These are phyloP conservation scores for Drosophila trichaetosa DNA, from an alignment of 2,888 invertebrate genomes.

Conservation along the genomic window DNA sequence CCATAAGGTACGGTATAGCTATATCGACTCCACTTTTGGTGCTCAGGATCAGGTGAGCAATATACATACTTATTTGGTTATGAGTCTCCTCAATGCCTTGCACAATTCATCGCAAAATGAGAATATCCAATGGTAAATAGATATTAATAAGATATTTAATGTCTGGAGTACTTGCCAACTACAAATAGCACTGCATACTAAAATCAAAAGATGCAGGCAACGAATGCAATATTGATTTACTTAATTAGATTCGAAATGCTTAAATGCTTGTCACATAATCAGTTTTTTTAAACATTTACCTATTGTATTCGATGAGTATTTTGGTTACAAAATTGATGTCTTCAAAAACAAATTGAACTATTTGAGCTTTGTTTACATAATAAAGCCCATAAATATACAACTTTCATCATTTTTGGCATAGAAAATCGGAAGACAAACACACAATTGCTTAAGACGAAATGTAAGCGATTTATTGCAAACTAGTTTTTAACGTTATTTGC, in stretches of 20 bases:
- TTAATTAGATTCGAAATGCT: background rate
- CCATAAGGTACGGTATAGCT: background rate
- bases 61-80: background rate
- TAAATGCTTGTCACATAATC: background rate
- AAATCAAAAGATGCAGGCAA: background rate
- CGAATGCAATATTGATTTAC: background rate
- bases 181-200: background rate
- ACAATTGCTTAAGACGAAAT: background rate
- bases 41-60: background rate
- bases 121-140: background rate
- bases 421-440: background rate
- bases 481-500: constrained; percentile 81
- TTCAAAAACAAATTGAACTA: background rate
- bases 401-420: background rate
- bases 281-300: background rate
- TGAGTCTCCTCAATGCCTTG: background rate
- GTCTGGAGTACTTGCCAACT: background rate
- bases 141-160: background rate
- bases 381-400: background rate
- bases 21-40: background rate
- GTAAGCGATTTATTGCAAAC: constrained; percentile 27
- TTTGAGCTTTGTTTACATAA: background rate
- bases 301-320: background rate
- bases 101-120: background rate
- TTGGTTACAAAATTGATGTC: background rate